Percentiles rank a stretch among this genome's conserved stretches.
Conservation (phyloP, 2,888 invertebrate species). For the Drosophila pseudotakahashii region DNA sequence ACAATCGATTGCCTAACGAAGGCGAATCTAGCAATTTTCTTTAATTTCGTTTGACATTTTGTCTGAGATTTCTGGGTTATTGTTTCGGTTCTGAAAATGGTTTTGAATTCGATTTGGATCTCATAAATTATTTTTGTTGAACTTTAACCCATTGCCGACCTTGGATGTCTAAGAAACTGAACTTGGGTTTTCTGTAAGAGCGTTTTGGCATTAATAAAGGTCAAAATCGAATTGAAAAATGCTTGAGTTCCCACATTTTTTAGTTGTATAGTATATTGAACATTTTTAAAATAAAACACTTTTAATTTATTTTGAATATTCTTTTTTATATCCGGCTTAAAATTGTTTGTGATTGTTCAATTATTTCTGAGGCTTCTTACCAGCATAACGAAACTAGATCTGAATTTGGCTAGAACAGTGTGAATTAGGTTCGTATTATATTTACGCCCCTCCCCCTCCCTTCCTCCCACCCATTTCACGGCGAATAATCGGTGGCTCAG, state of each 20-base stretch:
- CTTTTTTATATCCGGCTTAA: no score
- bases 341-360: no score
- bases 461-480: slow-evolving; percentile 10
- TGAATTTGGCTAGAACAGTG: not conserved
- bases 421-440: slow-evolving; percentile 4
- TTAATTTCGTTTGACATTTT: slow-evolving; percentile 62
- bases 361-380: not conserved
- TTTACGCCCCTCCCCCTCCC: not conserved
- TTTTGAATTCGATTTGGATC: slow-evolving; percentile 65
- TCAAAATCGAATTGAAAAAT: not conserved
- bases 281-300: no score
- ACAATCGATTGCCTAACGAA: slow-evolving; percentile 70
- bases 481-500: slow-evolving; percentile 17
- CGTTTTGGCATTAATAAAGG: not conserved
- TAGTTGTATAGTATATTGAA: no score
- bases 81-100: slow-evolving; percentile 56
- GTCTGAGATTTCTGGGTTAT: slow-evolving; percentile 38
- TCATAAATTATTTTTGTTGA: slow-evolving; percentile 45
- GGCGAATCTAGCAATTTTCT: slow-evolving; percentile 52
- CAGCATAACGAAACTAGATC: not conserved
- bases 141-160: slow-evolving; percentile 16
- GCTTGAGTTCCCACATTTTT: not conserved
- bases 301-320: no score
- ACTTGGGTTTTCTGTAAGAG: not conserved
- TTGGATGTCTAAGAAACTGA: not conserved